Conservation (phyloP, 2,113 vertebrate genomes). For the Lichenostomus cassidix region DNA sequence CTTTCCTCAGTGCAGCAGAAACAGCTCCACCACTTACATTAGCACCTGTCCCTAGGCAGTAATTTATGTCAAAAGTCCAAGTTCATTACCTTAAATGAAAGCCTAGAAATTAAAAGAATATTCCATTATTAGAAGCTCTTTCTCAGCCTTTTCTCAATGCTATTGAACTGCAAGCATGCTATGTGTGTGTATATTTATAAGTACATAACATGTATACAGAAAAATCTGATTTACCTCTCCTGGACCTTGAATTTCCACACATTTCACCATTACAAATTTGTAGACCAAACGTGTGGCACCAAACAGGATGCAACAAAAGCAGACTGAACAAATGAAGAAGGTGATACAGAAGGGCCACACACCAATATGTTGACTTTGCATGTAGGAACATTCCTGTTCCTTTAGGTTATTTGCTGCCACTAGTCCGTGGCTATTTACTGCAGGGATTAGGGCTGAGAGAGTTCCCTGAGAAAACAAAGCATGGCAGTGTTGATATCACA, state of each 20-base stretch:
- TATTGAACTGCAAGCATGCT: background rate
- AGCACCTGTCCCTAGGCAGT: background rate
- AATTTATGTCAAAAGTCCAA: background rate
- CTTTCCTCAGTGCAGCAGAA: background rate
- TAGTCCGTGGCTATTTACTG: background rate
- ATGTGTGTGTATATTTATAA: background rate
- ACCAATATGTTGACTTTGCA: background rate
- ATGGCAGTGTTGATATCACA: background rate
- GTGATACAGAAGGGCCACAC: rapidly evolving
- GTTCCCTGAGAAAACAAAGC: background rate
- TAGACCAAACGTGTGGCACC: background rate
- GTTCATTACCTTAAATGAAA: background rate
- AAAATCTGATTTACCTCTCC: background rate
- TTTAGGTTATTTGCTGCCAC: background rate
- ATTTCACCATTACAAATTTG: background rate
- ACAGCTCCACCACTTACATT: background rate
- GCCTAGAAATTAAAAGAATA: slow-evolving; percentile 6
- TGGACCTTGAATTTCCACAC: background rate
- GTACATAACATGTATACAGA: background rate
- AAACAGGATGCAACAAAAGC: background rate
- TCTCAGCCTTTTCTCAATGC: background rate
- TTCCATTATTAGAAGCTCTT: background rate
- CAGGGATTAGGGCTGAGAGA: background rate
- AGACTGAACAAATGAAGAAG: background rate
- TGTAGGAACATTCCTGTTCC: background rate